Base-by-base conservation (phyloP, 2,113 vertebrate species). In the Malurus alboscapulatus region DNA sequence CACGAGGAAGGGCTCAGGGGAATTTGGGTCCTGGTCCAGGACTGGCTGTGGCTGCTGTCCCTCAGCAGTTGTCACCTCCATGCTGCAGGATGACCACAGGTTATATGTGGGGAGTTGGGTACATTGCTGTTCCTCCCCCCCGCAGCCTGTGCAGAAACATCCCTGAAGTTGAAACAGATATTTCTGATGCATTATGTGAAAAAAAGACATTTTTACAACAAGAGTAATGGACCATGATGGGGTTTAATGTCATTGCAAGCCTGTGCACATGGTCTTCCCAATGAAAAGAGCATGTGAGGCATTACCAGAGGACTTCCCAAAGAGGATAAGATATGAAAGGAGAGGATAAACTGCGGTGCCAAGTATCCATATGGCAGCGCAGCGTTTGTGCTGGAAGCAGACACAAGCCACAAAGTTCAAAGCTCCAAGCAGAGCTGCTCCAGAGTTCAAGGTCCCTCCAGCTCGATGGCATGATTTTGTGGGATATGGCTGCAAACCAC, bases 291-390 rank as follows among this genome's bases (percentile, higher is more conserved):
- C 68, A 57, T 5, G 32, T 84, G 86, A 91, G 50, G 72, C 74
- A 69, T 65, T 72, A 82, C 30, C 77, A 92, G 88, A 88, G 61
- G 45, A 68, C 86, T 93, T 92, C 91, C 86, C 65, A 62, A 67
- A 87, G 80, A 69, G 91, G 91, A 76, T 88, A 92, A 93, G 90
- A 78, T 91, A 87, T 32, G 80, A 88, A 89, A 93, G 62, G 71
- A 94, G 13, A 80, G 85, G 63, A 84, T 86, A 90, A 95, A 73
- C 75, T 44, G 1, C 0, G 0, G 61, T 68, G 81, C 74, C 87
- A 78, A 84, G 59, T 40, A 59, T 75, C 66, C 80, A 57, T 55
- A 71, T 63, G 81, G 86, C 92, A 96, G 80, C 12, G 2, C 45
- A 84, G 30, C 55, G 12, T 87, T 91, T 88, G 84, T 65, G 50